Percentiles rank a stretch among this genome's conserved stretches.
These are phyloP conservation scores for Pentamera pediparva DNA, from an alignment of 53 echinoderm and acorn worm genomes.

Conservation along the genomic window DNA sequence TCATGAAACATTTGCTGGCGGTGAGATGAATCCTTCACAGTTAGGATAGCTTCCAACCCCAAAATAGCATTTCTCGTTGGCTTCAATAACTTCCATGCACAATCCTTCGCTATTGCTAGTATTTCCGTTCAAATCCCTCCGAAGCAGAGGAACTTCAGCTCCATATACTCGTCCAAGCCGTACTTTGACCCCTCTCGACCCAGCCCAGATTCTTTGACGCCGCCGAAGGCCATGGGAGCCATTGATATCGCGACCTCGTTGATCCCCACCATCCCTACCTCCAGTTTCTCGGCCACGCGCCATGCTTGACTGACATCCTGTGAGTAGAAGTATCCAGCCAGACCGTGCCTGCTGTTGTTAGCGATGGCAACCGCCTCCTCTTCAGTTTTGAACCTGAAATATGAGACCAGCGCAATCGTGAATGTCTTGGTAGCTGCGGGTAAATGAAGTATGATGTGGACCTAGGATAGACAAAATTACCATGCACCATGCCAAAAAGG, in stretches of 20 bases:
- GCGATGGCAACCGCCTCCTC: constrained; percentile 64
- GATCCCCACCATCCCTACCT: constrained; percentile 64
- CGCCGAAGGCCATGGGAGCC: constrained; percentile 39
- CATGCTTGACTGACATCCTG: constrained; percentile 52
- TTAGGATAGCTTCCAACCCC: too few species aligned
- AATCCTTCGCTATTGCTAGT: too few species aligned
- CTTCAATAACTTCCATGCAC: too few species aligned
- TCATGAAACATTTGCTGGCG: too few species aligned
- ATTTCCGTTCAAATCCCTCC: constrained; percentile 36
- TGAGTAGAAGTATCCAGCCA: constrained; percentile 66
- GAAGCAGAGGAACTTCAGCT: constrained; percentile 49
- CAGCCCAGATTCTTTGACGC: constrained; percentile 59
- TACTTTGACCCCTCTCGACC: constrained; percentile 55
- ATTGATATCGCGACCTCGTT: constrained; percentile 32
- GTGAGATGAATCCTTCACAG: too few species aligned
- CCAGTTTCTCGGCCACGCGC: constrained; percentile 62
- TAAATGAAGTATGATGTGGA: neutral
- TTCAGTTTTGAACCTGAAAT: constrained; percentile 57
- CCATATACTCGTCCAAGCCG: constrained; percentile 53
- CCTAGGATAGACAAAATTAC: neutral
- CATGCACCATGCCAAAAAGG: too few species aligned
- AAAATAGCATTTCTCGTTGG: too few species aligned
- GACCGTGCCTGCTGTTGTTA: constrained; percentile 42
- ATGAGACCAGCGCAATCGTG: too few species aligned
- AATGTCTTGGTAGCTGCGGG: too few species aligned